Evolutionary conservation across 2,113 vertebrate species (phyloP).

Genomic region (Nyctibius bracteatus): DNA sequence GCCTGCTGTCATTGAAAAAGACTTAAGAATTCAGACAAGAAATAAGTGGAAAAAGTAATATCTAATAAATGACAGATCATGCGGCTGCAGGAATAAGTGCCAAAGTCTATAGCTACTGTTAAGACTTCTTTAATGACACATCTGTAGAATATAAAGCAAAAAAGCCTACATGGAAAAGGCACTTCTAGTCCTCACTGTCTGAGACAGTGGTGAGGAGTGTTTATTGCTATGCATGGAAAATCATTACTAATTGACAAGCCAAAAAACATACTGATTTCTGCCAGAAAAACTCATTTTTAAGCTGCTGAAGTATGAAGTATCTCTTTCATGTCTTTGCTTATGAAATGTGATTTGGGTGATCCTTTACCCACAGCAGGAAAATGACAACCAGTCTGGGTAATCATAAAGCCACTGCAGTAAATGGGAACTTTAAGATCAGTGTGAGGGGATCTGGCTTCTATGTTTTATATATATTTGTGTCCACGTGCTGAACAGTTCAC

Average conservation of each 20-base stretch:
- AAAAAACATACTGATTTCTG: slow-evolving; percentile 27
- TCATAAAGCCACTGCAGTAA: not conserved
- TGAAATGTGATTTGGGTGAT: slow-evolving; percentile 25
- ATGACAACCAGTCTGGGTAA: not conserved
- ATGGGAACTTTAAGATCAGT: not conserved
- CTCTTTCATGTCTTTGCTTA: slow-evolving; percentile 16
- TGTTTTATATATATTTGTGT: not conserved
- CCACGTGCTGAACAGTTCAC: not conserved
- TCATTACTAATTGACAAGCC: slow-evolving; percentile 29
- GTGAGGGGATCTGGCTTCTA: not conserved
- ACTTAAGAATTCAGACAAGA: not conserved
- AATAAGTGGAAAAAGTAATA: slow-evolving; percentile 30
- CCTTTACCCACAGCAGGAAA: not conserved
- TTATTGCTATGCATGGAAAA: slow-evolving; percentile 56
- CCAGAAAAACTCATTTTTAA: slow-evolving; percentile 31
- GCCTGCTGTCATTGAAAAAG: not conserved
- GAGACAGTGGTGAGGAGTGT: not conserved
- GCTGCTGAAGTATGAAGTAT: not conserved
- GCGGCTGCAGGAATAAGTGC: not conserved
- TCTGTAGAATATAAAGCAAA: slow-evolving; percentile 47
- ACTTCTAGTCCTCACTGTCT: not conserved
- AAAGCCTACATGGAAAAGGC: slow-evolving; percentile 30
- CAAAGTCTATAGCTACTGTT: slow-evolving; percentile 38
- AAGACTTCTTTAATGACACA: slow-evolving; percentile 34
- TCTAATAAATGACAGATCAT: slow-evolving; percentile 3